Percentiles rank a stretch among this genome's conserved stretches.
Conservation (phyloP, 2,113 vertebrate species). For the Protomyctophum bolini region DNA sequence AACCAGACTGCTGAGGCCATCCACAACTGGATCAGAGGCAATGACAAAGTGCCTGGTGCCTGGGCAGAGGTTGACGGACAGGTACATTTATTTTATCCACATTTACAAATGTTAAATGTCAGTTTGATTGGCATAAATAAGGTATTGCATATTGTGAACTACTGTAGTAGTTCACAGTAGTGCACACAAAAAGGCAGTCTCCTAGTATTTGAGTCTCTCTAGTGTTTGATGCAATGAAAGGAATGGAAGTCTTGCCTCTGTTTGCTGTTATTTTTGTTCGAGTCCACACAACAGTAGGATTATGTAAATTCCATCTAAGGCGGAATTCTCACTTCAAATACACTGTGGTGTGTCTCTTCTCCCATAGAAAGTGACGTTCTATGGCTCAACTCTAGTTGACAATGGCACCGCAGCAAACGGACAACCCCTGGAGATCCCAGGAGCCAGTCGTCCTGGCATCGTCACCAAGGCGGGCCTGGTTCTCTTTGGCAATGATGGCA, state of each 20-base stretch:
- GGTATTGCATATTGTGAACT: not conserved
- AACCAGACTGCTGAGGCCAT: conserved; percentile 84
- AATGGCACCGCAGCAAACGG: conserved; percentile 63
- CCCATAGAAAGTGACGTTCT: conserved; percentile 84
- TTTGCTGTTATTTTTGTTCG: not conserved
- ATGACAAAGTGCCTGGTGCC: conserved; percentile 88
- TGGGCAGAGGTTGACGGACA: conserved; percentile 86
- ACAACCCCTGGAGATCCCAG: conserved; percentile 79
- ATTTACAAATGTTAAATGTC: too few species aligned
- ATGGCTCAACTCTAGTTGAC: conserved; percentile 79
- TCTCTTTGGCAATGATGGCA: conserved; percentile 84
- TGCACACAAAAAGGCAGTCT: not conserved
- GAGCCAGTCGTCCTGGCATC: conserved; percentile 74
- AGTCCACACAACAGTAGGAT: not conserved
- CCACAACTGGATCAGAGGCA: conserved; percentile 91
- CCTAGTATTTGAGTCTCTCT: not conserved
- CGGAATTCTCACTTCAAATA: not conserved
- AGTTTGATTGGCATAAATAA: too few species aligned
- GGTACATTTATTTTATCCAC: conserved; percentile 57
- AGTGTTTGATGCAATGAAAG: not conserved
- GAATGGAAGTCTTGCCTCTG: not conserved
- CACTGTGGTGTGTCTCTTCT: conserved; percentile 9
- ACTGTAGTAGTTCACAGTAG: too few species aligned
- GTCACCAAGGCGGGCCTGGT: conserved; percentile 82
- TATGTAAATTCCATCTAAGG: not conserved